A percentile compares a stretch with the other conserved stretches of the same genome.
These are phyloP conservation scores for Vidua chalybeata DNA, from an alignment of 2,113 vertebrate species.

Conservation along the genomic window DNA sequence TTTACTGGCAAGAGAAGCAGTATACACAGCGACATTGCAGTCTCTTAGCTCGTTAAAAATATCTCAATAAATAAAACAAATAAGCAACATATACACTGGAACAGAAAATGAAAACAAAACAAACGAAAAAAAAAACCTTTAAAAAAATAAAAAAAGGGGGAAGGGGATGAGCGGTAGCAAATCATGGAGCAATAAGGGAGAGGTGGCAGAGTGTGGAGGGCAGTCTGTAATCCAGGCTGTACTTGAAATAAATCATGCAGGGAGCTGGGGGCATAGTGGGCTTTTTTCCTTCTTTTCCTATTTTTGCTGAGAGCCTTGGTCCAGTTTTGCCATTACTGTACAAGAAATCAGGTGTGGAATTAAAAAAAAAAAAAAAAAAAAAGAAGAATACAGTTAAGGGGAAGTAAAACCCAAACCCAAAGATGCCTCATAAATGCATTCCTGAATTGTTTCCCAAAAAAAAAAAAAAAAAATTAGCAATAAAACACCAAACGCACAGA, in stretches of 20 bases:
- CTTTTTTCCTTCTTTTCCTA: not conserved
- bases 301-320: constrained; percentile 63
- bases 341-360: constrained; percentile 43
- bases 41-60: constrained; percentile 78
- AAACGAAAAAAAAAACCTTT: not conserved
- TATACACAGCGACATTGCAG: constrained; percentile 67
- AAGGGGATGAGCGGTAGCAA: not conserved
- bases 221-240: constrained; percentile 59
- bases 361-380: constrained; percentile 19
- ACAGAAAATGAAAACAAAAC: constrained; percentile 59
- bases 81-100: constrained; percentile 84
- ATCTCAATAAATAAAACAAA: constrained; percentile 97
- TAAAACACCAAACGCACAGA: not conserved
- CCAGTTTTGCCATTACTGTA: constrained; percentile 64
- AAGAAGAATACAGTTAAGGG: constrained; percentile 32
- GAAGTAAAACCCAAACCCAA: constrained; percentile 41
- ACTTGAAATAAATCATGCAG: constrained; percentile 25
- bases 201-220: not conserved
- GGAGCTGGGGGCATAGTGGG: not conserved
- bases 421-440: constrained; percentile 33
- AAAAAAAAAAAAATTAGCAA: not conserved
- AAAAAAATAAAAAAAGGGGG: not conserved
- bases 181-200: not conserved
- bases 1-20: constrained; percentile 55
- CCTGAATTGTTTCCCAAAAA: constrained; percentile 61